Conservation (phyloP, 2,113 vertebrate species). For the Odontophorus gujanensis region DNA sequence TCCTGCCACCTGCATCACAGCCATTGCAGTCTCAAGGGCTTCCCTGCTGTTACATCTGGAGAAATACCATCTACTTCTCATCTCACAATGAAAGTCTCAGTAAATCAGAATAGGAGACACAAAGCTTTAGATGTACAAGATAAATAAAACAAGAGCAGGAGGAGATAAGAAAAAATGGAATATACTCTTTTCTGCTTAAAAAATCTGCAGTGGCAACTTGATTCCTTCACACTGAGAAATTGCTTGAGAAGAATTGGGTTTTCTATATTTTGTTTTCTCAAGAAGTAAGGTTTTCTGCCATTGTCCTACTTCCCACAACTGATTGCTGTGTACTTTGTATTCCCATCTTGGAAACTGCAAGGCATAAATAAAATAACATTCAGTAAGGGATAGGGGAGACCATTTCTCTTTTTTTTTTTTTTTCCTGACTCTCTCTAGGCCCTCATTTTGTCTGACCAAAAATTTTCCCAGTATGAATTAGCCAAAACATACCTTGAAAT, state of each 20-base stretch:
- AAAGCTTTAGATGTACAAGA: neutral
- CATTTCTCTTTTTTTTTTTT: neutral
- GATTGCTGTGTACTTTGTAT: neutral
- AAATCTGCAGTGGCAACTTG: neutral
- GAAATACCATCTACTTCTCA: neutral
- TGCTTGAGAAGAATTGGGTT: neutral
- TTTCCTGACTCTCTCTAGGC: neutral
- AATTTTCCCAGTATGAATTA: neutral
- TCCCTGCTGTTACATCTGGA: neutral
- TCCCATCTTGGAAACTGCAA: neutral
- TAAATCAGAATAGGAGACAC: neutral
- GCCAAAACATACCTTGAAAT: neutral
- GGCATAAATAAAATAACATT: neutral
- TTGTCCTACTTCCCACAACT: neutral
- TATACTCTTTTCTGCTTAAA: neutral
- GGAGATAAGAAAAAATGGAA: neutral
- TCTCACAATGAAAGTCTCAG: neutral
- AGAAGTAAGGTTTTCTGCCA: neutral
- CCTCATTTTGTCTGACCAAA: neutral
- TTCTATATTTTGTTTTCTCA: neutral
- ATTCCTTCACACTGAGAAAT: neutral
- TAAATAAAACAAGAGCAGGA: neutral
- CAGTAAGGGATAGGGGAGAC: neutral
- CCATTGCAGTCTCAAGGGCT: fast-evolving
- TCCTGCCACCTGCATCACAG: neutral